Conservation (phyloP, 2,797 vertebrate genomes). For the Megaceryle alcyon region DNA sequence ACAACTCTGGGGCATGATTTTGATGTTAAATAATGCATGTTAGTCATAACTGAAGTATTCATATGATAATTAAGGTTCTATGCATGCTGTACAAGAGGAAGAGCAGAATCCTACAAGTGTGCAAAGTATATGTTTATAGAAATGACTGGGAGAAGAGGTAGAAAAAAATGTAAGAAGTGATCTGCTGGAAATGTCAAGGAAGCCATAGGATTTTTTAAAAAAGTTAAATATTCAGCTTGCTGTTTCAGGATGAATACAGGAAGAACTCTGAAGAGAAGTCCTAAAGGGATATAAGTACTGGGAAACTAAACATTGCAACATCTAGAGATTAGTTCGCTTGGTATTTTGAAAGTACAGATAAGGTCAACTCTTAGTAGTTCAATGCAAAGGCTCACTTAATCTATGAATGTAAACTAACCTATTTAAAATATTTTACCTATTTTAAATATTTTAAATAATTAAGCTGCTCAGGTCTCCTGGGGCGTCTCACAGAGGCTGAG, state of each 20-base stretch:
- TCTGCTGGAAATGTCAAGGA: background rate
- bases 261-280: background rate
- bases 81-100: background rate
- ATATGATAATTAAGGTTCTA: slow-evolving; percentile 31
- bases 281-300: background rate
- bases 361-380: background rate
- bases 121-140: background rate
- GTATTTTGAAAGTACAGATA: background rate
- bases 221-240: background rate
- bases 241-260: background rate
- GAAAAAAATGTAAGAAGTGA: background rate
- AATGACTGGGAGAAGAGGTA: background rate
- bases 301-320: background rate
- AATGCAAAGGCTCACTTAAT: background rate
- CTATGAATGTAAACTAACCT: background rate
- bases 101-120: background rate
- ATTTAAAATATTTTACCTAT: background rate
- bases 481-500: background rate
- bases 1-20: slow-evolving; percentile 36
- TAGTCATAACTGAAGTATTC: slow-evolving; percentile 47
- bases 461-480: background rate
- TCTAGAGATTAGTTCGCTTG: background rate
- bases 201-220: background rate
- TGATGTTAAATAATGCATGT: slow-evolving; percentile 57
- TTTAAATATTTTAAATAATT: background rate